Evolutionary conservation across 1,140 invertebrate species (phyloP).

Genomic region (Micrasema longulum): DNA sequence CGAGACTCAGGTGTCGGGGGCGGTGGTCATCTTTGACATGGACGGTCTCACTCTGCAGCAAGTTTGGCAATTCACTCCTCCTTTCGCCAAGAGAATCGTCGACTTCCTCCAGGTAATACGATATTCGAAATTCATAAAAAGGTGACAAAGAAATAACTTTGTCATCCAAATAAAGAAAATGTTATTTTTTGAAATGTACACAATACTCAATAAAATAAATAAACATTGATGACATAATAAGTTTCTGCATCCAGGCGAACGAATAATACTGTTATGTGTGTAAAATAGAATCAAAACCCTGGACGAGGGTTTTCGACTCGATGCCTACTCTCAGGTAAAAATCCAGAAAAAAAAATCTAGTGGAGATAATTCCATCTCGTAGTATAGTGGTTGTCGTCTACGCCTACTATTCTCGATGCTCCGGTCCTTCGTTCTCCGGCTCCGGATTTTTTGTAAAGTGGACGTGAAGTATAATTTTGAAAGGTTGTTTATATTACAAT

Average conservation of each 20-base stretch:
- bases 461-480: too few relatives aligned
- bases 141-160: too few relatives aligned
- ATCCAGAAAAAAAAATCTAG: too few relatives aligned
- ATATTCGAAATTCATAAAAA: background rate
- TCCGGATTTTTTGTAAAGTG: constrained; percentile 80
- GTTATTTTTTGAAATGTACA: background rate
- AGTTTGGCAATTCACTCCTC: constrained; percentile 85
- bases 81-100: constrained; percentile 84
- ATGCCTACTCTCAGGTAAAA: too few relatives aligned
- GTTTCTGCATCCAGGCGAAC: constrained; percentile 89
- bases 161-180: background rate
- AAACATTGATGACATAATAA: constrained; percentile 82
- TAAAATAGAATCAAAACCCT: too few relatives aligned
- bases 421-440: constrained; percentile 86
- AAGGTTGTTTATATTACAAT: constrained; percentile 84
- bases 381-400: too few relatives aligned
- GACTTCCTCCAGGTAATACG: constrained; percentile 78
- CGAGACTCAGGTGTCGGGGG: constrained; percentile 79
- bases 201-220: constrained; percentile 67
- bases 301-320: too few relatives aligned
- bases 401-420: too few relatives aligned
- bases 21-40: constrained; percentile 86
- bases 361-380: too few relatives aligned
- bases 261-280: too few relatives aligned
- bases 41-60: constrained; percentile 83